Conservation (phyloP, 2,797 vertebrate genomes). For the Onychomys torridus region DNA sequence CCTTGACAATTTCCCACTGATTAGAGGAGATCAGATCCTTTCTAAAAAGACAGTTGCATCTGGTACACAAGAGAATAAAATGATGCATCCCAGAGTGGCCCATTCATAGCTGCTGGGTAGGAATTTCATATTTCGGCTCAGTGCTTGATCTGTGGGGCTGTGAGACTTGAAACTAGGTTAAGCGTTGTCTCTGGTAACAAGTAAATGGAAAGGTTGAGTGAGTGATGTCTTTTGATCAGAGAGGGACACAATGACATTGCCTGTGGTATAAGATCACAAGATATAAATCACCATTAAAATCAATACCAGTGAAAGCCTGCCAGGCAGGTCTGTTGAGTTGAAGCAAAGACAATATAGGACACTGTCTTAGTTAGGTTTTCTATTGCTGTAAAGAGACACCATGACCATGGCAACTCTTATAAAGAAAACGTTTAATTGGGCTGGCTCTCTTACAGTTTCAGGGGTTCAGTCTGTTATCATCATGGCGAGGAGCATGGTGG, state of each 20-base stretch:
- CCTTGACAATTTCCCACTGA: neutral
- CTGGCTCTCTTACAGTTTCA: neutral
- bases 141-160: neutral
- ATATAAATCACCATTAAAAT: neutral
- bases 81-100: neutral
- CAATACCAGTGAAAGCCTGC: neutral
- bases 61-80: neutral
- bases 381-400: neutral
- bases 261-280: neutral
- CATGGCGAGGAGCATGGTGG: neutral
- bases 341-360: neutral
- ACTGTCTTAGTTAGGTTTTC: neutral
- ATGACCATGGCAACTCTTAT: neutral
- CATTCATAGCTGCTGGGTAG: too few species aligned
- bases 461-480: neutral
- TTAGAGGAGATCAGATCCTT: neutral
- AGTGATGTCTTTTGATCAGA: neutral
- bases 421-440: neutral
- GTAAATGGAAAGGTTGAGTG: neutral
- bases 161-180: constrained; percentile 38
- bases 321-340: too few species aligned
- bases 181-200: neutral
- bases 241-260: neutral
- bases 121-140: constrained; percentile 33
- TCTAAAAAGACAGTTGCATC: neutral